Evolutionary conservation across 2,888 invertebrate species (phyloP).

Genomic region (Tachina lurida): DNA sequence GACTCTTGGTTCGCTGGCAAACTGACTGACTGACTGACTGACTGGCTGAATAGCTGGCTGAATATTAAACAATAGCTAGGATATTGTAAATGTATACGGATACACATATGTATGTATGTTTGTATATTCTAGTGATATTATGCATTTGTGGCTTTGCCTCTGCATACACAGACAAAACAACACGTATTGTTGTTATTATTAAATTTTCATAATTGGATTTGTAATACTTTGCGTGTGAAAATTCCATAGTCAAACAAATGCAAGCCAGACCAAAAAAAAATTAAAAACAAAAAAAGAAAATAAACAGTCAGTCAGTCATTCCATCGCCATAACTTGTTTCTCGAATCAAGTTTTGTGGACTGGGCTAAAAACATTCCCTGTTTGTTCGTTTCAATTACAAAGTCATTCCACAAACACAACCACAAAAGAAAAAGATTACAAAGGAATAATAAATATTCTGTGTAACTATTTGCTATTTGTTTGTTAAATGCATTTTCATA

Average conservation of each 20-base stretch:
- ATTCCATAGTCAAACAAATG: constrained; percentile 65
- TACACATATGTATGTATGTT: not conserved
- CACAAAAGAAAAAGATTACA: constrained; percentile 63
- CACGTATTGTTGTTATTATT: constrained; percentile 63
- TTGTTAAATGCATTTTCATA: constrained; percentile 40
- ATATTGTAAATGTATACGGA: constrained; percentile 7
- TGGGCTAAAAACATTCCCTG: constrained; percentile 5
- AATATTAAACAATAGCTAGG: constrained; percentile 36
- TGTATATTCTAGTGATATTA: constrained; percentile 4
- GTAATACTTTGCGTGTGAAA: constrained; percentile 70
- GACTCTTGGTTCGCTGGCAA: constrained; percentile 31
- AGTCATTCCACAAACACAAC: constrained; percentile 36
- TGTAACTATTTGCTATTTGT: constrained; percentile 33
- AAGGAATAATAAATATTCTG: constrained; percentile 56
- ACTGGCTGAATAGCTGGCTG: constrained; percentile 4
- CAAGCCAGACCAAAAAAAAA: constrained; percentile 49
- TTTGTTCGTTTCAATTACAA: constrained; percentile 31
- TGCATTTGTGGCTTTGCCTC: constrained; percentile 27
- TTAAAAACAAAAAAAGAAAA: not conserved
- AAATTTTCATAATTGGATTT: constrained; percentile 71
- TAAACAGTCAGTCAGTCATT: constrained; percentile 23
- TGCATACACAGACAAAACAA: constrained; percentile 22
- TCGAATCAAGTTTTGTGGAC: not conserved
- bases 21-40: constrained; percentile 11
- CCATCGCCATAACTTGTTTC: not conserved